These are phyloP conservation scores for Saccopteryx leptura DNA, from an alignment of 2,113 vertebrate genomes.

Conservation along the genomic window DNA sequence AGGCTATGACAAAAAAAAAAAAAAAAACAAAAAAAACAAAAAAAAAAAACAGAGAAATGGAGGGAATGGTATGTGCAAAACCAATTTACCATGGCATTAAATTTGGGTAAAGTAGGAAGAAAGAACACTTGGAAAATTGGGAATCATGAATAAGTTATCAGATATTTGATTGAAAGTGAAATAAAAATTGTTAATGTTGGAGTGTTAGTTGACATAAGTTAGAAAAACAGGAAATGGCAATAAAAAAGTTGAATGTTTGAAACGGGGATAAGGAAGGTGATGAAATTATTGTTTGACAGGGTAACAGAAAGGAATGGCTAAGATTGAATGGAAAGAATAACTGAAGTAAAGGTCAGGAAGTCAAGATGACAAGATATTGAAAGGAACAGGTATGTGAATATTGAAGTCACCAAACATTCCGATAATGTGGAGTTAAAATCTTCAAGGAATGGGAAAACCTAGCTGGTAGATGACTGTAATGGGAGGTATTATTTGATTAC, in stretches of 20 bases:
- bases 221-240: background rate
- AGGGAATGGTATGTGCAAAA: background rate
- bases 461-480: background rate
- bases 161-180: background rate
- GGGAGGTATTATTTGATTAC: background rate
- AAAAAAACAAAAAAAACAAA: too few species aligned
- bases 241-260: background rate
- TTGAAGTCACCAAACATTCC: background rate
- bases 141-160: background rate
- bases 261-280: background rate
- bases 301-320: background rate
- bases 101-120: background rate
- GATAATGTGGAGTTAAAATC: background rate
- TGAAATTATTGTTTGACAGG: background rate
- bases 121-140: background rate
- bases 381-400: background rate
- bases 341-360: background rate
- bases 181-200: background rate
- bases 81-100: background rate
- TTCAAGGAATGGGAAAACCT: background rate
- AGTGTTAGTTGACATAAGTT: background rate
- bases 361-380: background rate
- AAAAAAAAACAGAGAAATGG: background rate
- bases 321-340: background rate
- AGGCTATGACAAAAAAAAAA: background rate